Evolutionary conservation across 2,113 vertebrate genomes (phyloP), one percentile per base, ranked within the genome.

Genomic region (Apodemus sylvaticus): DNA sequence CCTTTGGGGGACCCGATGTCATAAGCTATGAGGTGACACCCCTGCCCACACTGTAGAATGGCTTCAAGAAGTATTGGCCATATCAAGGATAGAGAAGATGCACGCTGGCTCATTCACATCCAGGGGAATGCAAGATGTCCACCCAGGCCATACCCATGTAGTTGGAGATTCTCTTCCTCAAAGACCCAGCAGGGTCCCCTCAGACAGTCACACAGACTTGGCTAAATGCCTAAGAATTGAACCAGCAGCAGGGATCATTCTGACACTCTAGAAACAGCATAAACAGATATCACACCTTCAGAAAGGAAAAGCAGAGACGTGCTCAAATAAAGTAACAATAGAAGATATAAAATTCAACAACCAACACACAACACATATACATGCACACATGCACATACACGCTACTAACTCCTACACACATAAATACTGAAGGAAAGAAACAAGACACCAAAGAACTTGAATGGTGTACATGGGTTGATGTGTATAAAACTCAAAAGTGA

Each of bases 71-170:
- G 29, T 31, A 29, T 51, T 31, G n/a, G 31, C 53, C 20, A 1
- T 2, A 5, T 24, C 45, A 34, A 79, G 13, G 10, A 39, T 7
- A 29, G 3, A 53, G 26, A 55, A 68, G 2, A 6, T 1, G 0
- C 68, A 58, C 39, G 64, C 68, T 29, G 26, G 62, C 92, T 34
- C 20, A 64, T 17, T n/a, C 5, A 2, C 2, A 14, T 48, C 19
- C 48, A 11, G 31, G 0, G 74, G 68, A 16, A 2, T 26, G 1
- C 26, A n/a, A 53, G 76, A 20, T 11, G 14, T 34, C 6, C 1
- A 13, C 26, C 7, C 13, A 0, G 68, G 58, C 90, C 58, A 34
- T 3, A 3, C 11, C 17, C 5, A 60, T 5, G 17, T 2, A 45
- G 31, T 3, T 26, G 58, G 42, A 53, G n/a, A 36, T 1, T 3